phyloP scores from a whole-genome alignment of 2,797 vertebrate species.

The Myotis vivesi region DNA sequence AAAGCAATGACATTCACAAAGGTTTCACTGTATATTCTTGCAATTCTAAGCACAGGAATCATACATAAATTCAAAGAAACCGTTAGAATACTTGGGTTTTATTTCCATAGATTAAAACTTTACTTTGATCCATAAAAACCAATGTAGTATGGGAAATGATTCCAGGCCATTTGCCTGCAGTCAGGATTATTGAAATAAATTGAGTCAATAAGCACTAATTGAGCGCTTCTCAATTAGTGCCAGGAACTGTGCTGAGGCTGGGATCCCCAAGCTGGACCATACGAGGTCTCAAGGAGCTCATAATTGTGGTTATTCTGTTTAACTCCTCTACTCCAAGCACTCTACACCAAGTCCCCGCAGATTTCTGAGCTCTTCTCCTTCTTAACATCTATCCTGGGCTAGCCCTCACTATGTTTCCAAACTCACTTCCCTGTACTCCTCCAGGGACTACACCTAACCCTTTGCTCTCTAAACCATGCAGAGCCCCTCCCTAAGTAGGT shows the following conservation, averaged over 20 bases:
- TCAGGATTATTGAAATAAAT: slow-evolving; percentile 3
- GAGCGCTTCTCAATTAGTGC: neutral
- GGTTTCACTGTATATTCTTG: slow-evolving; percentile 27
- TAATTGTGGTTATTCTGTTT: neutral
- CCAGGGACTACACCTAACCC: neutral
- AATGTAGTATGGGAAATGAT: neutral
- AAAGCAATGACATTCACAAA: slow-evolving; percentile 51
- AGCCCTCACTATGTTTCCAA: neutral
- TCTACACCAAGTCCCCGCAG: neutral
- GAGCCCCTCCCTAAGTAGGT: neutral
- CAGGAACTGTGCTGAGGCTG: neutral
- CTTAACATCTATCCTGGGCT: neutral
- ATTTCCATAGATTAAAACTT: slow-evolving; percentile 61
- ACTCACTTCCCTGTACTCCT: neutral
- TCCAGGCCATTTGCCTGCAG: slow-evolving; percentile 6
- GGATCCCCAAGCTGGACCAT: neutral
- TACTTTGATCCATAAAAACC: slow-evolving; percentile 22
- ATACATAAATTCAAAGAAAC: slow-evolving; percentile 57
- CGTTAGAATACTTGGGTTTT: slow-evolving; percentile 48
- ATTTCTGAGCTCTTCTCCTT: neutral
- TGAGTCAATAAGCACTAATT: neutral
- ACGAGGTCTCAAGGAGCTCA: neutral
- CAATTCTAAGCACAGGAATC: slow-evolving; percentile 51
- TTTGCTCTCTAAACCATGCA: neutral
- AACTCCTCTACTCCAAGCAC: neutral